A percentile compares a stretch with the other conserved stretches of the same genome.
These are phyloP conservation scores for Hypsibius dujardini DNA, from an alignment of 1,140 invertebrate species.

Conservation along the genomic window DNA sequence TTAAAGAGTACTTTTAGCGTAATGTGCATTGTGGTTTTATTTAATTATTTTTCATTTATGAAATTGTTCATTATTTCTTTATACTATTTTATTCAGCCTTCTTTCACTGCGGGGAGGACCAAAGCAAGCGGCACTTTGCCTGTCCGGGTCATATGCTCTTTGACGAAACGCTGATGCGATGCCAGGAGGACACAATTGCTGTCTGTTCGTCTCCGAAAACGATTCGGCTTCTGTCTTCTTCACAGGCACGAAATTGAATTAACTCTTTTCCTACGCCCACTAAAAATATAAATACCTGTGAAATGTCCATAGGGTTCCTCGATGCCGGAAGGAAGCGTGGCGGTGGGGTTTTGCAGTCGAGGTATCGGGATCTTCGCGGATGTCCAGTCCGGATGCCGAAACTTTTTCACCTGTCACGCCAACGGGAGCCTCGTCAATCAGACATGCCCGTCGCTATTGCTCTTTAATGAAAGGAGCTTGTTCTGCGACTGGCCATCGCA, in stretches of 20 bases:
- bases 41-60: neutral
- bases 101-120: neutral
- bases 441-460: neutral
- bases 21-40: too few species aligned
- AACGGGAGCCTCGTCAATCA: neutral
- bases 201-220: neutral
- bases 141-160: constrained; percentile 11
- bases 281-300: too few species aligned
- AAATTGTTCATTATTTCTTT: neutral
- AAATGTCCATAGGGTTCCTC: too few species aligned
- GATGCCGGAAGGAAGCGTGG: neutral
- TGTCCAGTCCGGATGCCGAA: neutral
- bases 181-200: neutral
- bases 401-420: neutral
- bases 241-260: too few species aligned
- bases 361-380: neutral
- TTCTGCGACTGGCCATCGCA: neutral
- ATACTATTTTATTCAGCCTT: constrained; percentile 7
- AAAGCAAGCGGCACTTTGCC: neutral
- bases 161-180: constrained; percentile 1
- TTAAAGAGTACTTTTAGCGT: too few species aligned
- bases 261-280: too few species aligned
- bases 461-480: neutral
- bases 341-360: neutral
- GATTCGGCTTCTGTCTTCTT: too few species aligned